Percentiles rank a stretch among this genome's conserved stretches.
These are phyloP conservation scores for Gobio gobio DNA, from an alignment of 2,113 vertebrate genomes.

Conservation along the genomic window DNA sequence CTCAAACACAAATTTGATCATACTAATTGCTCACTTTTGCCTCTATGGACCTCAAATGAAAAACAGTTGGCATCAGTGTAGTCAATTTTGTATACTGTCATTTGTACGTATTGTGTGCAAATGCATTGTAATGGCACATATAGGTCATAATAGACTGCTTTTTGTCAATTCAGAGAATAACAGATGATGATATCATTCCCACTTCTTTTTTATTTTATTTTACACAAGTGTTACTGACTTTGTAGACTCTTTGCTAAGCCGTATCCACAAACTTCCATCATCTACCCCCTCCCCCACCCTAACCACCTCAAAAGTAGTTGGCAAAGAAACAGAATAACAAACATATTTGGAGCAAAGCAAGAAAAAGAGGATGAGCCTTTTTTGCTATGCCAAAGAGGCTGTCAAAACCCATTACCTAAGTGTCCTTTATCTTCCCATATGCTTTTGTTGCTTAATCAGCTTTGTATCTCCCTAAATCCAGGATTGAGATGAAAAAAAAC, in stretches of 20 bases:
- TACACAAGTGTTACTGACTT: conserved; percentile 20
- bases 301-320: conserved; percentile 62
- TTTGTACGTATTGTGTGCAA: not conserved
- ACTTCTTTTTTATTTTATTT: conserved; percentile 37
- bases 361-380: conserved; percentile 73
- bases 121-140: not conserved
- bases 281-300: conserved; percentile 64
- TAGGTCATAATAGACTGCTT: not conserved
- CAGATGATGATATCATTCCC: not conserved
- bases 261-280: conserved; percentile 82
- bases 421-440: conserved; percentile 83
- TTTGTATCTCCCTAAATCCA: conserved; percentile 88
- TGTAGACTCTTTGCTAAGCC: conserved; percentile 56
- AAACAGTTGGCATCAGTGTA: not conserved
- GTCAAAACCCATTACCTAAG: conserved; percentile 87
- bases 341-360: conserved; percentile 72
- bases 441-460: conserved; percentile 88
- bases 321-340: conserved; percentile 75
- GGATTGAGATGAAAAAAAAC: conserved; percentile 84
- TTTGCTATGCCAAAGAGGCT: conserved; percentile 74
- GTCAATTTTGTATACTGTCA: not conserved
- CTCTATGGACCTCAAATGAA: no score
- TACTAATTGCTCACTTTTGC: no score
- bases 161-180: not conserved
- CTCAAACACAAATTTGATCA: no score